Conservation (phyloP, 2,888 invertebrate species). For the Luperina testacea region DNA sequence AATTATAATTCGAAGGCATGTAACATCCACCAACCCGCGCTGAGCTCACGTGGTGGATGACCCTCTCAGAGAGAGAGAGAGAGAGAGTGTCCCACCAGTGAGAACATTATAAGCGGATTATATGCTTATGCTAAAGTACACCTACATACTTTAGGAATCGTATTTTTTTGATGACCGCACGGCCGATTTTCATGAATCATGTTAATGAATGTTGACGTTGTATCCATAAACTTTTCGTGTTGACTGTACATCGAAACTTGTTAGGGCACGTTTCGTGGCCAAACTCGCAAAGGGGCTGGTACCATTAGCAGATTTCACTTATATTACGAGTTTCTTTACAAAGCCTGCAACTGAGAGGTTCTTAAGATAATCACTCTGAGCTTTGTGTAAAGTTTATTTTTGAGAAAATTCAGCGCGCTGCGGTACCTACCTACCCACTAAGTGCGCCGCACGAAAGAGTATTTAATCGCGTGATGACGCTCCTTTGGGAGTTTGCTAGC, state of each 20-base stretch:
- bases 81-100: too few relatives aligned
- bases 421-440: constrained; percentile 27
- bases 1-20: too few relatives aligned
- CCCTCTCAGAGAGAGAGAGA: too few relatives aligned
- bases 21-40: too few relatives aligned
- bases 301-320: constrained; percentile 67
- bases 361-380: constrained; percentile 65
- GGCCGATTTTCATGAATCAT: background rate
- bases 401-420: constrained; percentile 48
- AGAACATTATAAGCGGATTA: background rate
- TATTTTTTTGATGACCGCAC: background rate
- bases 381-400: constrained; percentile 65
- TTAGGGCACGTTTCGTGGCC: constrained; percentile 51
- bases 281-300: constrained; percentile 50
- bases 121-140: background rate
- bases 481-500: constrained; percentile 2
- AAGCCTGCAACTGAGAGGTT: constrained; percentile 67
- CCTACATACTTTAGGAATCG: background rate
- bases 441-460: constrained; percentile 31
- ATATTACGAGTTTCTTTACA: constrained; percentile 63
- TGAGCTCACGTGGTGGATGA: too few relatives aligned
- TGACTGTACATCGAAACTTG: constrained; percentile 27
- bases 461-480: constrained; percentile 42
- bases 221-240: constrained; percentile 12
- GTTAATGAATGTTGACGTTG: background rate